Evolutionary conservation across 2,888 invertebrate genomes (phyloP).

Genomic region (Dusona sp.): DNA sequence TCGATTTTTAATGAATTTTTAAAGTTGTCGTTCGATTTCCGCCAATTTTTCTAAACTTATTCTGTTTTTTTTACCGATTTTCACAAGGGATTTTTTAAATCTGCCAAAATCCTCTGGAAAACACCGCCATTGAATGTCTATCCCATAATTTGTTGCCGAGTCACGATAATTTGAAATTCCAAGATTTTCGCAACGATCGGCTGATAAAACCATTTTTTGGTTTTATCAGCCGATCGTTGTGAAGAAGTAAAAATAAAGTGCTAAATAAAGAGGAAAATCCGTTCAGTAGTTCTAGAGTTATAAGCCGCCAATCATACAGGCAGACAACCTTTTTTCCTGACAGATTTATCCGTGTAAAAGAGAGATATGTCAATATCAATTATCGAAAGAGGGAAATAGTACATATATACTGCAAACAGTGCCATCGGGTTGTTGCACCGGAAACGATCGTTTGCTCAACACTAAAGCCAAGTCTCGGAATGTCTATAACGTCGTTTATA

Average conservation of each 20-base stretch:
- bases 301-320: not conserved
- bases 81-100: too few relatives aligned
- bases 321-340: not conserved
- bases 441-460: slow-evolving; percentile 64
- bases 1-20: too few relatives aligned
- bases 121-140: too few relatives aligned
- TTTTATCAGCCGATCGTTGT: not conserved
- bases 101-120: too few relatives aligned
- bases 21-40: too few relatives aligned
- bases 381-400: slow-evolving; percentile 30
- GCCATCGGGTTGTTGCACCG: slow-evolving; percentile 55
- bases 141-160: too few relatives aligned
- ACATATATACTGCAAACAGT: slow-evolving; percentile 19
- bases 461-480: slow-evolving; percentile 8
- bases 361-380: not conserved
- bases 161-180: too few relatives aligned
- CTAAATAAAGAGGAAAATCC: not conserved
- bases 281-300: not conserved
- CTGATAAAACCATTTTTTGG: too few relatives aligned
- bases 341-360: not conserved
- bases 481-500: slow-evolving; percentile 17
- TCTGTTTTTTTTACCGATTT: too few relatives aligned
- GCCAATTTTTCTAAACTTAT: too few relatives aligned
- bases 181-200: too few relatives aligned
- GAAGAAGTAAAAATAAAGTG: not conserved